phyloP scores from a whole-genome alignment of 1,140 invertebrate genomes.

The Meloidogyne floridensis region DNA sequence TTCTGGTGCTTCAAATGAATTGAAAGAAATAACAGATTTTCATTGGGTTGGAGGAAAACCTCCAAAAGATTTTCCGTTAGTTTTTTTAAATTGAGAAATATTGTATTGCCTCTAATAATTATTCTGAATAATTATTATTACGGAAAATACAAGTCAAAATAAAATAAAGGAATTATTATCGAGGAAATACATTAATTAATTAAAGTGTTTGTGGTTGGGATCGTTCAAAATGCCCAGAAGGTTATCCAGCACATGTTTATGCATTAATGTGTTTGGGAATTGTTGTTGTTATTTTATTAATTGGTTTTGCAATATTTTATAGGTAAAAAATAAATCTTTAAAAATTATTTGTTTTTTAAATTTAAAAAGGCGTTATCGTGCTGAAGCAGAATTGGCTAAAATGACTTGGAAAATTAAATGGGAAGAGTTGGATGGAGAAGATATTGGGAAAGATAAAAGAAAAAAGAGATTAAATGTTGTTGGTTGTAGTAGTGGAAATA shows the following conservation, averaged over 20 bases:
- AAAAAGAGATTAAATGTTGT: slow-evolving; percentile 44
- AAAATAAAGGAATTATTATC: no score
- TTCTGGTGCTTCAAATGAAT: slow-evolving; percentile 76
- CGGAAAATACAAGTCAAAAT: no score
- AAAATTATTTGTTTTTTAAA: background rate
- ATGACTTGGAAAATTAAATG: slow-evolving; percentile 82
- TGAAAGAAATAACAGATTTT: slow-evolving; percentile 71
- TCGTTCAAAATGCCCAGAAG: slow-evolving; percentile 78
- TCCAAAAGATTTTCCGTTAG: slow-evolving; percentile 55
- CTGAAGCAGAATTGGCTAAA: slow-evolving; percentile 87
- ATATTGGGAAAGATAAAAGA: slow-evolving; percentile 48
- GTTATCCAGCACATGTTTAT: slow-evolving; percentile 81
- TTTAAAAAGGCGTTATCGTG: slow-evolving; percentile 78
- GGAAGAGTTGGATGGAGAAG: slow-evolving; percentile 74
- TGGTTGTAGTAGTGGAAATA: slow-evolving; percentile 10
- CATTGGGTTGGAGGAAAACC: slow-evolving; percentile 82
- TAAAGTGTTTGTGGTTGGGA: slow-evolving; percentile 81
- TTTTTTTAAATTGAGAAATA: background rate
- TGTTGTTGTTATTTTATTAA: slow-evolving; percentile 76
- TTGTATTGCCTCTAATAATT: background rate
- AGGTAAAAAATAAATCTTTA: slow-evolving; percentile 65
- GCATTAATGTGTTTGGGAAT: slow-evolving; percentile 81
- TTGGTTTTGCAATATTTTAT: slow-evolving; percentile 75
- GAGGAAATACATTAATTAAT: background rate
- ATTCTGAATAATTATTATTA: no score